These are phyloP conservation scores for Channallabes apus DNA, from an alignment of 2,797 vertebrate genomes.

Conservation along the genomic window DNA sequence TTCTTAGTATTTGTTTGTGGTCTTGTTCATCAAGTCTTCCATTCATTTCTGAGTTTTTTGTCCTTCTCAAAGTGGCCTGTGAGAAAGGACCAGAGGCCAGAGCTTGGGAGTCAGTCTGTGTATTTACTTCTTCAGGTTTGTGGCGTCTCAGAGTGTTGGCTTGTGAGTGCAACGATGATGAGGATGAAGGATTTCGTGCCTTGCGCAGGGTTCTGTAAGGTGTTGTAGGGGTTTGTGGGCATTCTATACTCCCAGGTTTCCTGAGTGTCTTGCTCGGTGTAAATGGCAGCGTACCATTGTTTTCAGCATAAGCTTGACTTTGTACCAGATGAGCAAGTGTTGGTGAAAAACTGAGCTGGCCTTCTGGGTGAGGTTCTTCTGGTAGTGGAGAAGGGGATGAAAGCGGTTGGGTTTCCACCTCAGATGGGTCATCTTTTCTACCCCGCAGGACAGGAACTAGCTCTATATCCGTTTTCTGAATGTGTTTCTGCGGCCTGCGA, in stretches of 20 bases:
- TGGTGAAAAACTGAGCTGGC: conserved; percentile 62
- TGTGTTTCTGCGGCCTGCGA: conserved; percentile 87
- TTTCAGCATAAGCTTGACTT: conserved; percentile 73
- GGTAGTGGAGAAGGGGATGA: conserved; percentile 57
- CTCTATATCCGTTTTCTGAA: conserved; percentile 91
- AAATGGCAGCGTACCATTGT: conserved; percentile 49
- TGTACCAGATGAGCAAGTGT: conserved; percentile 70
- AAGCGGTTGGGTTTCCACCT: conserved; percentile 65
- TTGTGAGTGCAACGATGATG: conserved; percentile 47
- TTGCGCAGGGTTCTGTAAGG: conserved; percentile 67
- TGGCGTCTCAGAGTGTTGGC: conserved; percentile 60
- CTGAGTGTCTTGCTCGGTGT: conserved; percentile 65
- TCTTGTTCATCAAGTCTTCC: conserved; percentile 65
- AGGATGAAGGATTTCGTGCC: conserved; percentile 71
- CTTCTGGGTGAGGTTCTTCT: conserved; percentile 56
- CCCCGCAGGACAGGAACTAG: conserved; percentile 83
- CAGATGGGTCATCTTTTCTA: conserved; percentile 65
- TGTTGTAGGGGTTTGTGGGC: conserved; percentile 60
- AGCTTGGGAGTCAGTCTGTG: not conserved
- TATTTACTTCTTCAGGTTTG: conserved; percentile 60
- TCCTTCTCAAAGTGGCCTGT: conserved; percentile 71
- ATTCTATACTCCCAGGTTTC: conserved; percentile 71
- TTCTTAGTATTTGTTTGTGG: conserved; percentile 83
- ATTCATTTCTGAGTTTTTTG: conserved; percentile 64
- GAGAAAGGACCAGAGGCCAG: conserved; percentile 40